phyloP scores from a whole-genome alignment of 2,888 invertebrate genomes.

The Macropis europaea region DNA sequence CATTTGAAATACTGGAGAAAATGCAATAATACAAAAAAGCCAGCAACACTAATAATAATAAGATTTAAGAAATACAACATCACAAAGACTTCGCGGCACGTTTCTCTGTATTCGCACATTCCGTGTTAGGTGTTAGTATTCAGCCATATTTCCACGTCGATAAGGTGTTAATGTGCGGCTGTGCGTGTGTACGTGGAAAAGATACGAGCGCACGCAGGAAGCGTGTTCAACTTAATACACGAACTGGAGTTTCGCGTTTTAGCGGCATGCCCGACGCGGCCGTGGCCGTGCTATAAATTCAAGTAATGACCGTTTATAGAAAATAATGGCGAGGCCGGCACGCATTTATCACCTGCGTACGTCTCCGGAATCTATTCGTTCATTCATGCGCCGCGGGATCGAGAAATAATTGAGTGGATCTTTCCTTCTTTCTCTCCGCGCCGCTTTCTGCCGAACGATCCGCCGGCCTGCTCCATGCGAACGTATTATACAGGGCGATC shows the following conservation, averaged over 20 bases:
- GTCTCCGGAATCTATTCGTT: constrained; percentile 57
- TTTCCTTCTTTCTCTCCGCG: constrained; percentile 16
- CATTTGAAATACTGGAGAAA: too few relatives aligned
- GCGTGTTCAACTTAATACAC: constrained; percentile 39
- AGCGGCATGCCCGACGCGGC: constrained; percentile 27
- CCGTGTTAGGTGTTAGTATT: too few relatives aligned
- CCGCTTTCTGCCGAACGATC: constrained; percentile 10
- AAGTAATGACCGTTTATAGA: constrained; percentile 65
- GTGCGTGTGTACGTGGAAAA: not conserved
- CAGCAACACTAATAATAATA: too few relatives aligned
- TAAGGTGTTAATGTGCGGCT: too few relatives aligned
- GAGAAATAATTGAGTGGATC: constrained; percentile 57
- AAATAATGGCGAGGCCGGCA: constrained; percentile 55
- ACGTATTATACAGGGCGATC: not conserved
- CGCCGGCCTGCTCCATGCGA: not conserved
- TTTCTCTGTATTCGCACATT: too few relatives aligned
- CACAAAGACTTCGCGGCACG: too few relatives aligned
- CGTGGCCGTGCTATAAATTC: constrained; percentile 43
- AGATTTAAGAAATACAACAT: too few relatives aligned
- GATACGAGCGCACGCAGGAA: constrained; percentile 34
- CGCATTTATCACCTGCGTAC: constrained; percentile 60
- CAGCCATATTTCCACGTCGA: too few relatives aligned
- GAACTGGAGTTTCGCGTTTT: constrained; percentile 26
- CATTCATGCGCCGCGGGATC: constrained; percentile 52
- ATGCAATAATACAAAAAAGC: too few relatives aligned